A percentile compares a stretch with the other conserved stretches of the same genome.
These are phyloP conservation scores for Cervus canadensis DNA, from an alignment of 2,113 vertebrate species.

Conservation along the genomic window DNA sequence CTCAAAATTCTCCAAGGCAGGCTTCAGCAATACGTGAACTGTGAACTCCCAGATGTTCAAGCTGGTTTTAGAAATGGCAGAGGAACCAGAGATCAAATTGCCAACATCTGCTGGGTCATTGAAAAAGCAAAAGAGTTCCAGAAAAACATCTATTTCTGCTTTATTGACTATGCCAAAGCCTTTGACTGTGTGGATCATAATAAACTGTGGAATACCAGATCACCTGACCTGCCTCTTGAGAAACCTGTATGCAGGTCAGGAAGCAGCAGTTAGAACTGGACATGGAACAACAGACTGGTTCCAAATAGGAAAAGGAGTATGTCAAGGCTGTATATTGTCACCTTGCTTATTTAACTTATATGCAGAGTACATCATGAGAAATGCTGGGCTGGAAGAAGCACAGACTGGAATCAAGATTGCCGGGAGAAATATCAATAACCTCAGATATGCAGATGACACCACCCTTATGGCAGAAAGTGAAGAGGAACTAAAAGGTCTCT, in stretches of 20 bases:
- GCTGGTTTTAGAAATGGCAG: background rate
- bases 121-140: background rate
- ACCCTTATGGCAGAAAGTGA: accelerated
- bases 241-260: background rate
- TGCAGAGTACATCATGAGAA: background rate
- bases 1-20: too few species aligned
- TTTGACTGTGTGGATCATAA: background rate
- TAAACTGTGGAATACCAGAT: background rate
- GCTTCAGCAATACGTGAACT: too few species aligned
- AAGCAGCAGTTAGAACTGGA: background rate
- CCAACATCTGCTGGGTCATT: background rate
- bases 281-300: background rate
- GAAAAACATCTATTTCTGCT: too few species aligned
- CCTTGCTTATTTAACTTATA: background rate
- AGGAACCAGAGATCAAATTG: background rate
- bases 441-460: background rate
- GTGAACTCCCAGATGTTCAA: too few species aligned
- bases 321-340: background rate
- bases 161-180: background rate
- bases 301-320: background rate
- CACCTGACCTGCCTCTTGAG: background rate
- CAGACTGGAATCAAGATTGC: background rate
- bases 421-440: background rate
- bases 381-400: background rate
- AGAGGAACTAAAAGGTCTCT: background rate